These are phyloP conservation scores for Zaprionus africanus DNA, from an alignment of 1,140 invertebrate genomes.

Conservation along the genomic window DNA sequence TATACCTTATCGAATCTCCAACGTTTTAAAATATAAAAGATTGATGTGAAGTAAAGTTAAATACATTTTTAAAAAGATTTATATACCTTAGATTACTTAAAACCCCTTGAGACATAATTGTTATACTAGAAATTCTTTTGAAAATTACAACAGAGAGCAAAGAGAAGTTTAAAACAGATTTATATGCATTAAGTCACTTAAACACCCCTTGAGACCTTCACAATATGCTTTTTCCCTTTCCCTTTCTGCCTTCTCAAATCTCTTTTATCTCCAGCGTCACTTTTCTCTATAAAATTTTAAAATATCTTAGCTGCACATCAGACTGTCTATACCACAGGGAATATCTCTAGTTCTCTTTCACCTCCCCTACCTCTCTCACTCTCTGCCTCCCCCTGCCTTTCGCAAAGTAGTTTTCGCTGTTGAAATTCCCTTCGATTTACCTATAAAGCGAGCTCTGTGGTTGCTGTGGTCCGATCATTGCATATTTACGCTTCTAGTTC, in stretches of 20 bases:
- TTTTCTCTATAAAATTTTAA: not conserved
- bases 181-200: not conserved
- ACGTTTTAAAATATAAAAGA: no score
- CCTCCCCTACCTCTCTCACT: not conserved
- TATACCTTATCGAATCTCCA: no score
- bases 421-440: constrained; percentile 27
- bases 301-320: not conserved
- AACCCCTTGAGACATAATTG: not conserved
- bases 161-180: not conserved
- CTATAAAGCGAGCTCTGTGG: constrained; percentile 10
- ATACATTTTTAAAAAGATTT: no score
- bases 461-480: constrained; percentile 29
- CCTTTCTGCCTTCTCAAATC: not conserved
- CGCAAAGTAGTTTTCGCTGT: constrained; percentile 37
- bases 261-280: not conserved
- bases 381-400: not conserved
- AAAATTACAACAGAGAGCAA: not conserved
- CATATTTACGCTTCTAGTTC: constrained; percentile 44
- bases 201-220: not conserved
- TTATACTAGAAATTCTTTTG: not conserved
- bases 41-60: no score
- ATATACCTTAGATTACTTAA: not conserved
- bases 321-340: not conserved
- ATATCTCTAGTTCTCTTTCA: not conserved
- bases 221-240: not conserved